Evolutionary conservation across 1,140 invertebrate genomes (phyloP).

Genomic region (Harlomillsia oculata): DNA sequence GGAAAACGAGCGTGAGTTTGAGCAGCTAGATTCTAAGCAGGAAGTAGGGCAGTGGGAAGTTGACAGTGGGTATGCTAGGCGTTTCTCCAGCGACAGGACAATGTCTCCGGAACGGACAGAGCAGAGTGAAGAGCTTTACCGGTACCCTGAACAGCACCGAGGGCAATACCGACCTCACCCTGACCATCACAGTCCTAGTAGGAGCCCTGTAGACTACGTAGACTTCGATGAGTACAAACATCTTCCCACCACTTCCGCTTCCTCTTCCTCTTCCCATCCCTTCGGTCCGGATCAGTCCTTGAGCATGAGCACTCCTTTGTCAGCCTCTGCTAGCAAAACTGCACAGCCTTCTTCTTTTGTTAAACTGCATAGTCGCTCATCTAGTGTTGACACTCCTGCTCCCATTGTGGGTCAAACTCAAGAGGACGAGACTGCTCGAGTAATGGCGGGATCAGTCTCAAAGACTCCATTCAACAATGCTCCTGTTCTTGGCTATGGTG

Average conservation of each 20-base stretch:
- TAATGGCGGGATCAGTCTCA: background rate
- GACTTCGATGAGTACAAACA: constrained; percentile 12
- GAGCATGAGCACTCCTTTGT: constrained; percentile 31
- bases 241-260: constrained; percentile 4
- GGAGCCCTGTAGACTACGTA: constrained; percentile 28
- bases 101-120: constrained; percentile 20
- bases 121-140: constrained; percentile 31
- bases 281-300: constrained; percentile 35
- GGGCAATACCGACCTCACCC: too few species aligned
- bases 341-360: constrained; percentile 23
- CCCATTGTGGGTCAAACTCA: too few species aligned
- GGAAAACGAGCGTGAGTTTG: constrained; percentile 36
- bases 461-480: background rate
- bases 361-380: constrained; percentile 28
- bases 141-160: too few species aligned
- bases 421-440: background rate
- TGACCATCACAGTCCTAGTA: constrained; percentile 24
- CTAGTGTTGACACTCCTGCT: constrained; percentile 20
- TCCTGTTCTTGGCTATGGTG: background rate
- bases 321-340: constrained; percentile 26
- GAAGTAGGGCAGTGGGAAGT: constrained; percentile 22
- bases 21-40: constrained; percentile 22
- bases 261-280: constrained; percentile 12
- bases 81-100: constrained; percentile 18
- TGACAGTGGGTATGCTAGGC: constrained; percentile 19